A percentile compares a stretch with the other conserved stretches of the same genome.
Conservation (phyloP, 2,797 vertebrate species). For the Phrynocephalus vlangalii region DNA sequence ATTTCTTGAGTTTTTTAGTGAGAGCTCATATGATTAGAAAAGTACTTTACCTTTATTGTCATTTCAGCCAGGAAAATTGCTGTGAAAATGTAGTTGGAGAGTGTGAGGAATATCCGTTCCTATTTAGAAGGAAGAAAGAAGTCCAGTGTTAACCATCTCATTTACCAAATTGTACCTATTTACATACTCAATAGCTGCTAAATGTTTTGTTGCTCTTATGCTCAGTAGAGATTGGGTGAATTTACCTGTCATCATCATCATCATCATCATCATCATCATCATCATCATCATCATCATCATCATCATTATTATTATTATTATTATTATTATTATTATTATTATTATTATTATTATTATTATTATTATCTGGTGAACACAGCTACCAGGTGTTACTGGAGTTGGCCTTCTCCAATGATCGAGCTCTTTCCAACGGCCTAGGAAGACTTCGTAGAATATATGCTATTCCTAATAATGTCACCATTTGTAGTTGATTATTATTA, state of each 20-base stretch:
- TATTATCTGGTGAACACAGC: neutral
- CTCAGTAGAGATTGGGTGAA: neutral
- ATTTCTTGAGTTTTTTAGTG: neutral
- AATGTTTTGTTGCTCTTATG: constrained; percentile 29
- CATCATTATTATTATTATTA: neutral
- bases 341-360: too few relatives aligned
- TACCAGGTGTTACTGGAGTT: too few relatives aligned
- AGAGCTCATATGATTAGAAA: neutral
- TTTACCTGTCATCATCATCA: neutral
- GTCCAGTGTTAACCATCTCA: constrained; percentile 29
- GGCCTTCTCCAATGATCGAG: too few relatives aligned
- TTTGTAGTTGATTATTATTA: neutral
- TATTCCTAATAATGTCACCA: too few relatives aligned
- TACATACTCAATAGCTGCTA: neutral
- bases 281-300: too few relatives aligned
- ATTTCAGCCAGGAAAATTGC: constrained; percentile 97
- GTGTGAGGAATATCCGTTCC: constrained; percentile 95
- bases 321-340: neutral
- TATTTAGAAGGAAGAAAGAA: constrained; percentile 67
- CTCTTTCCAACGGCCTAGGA: too few relatives aligned
- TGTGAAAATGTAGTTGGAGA: constrained; percentile 99
- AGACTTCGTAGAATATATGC: too few relatives aligned
- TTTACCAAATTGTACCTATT: constrained; percentile 23
- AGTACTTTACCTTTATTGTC: constrained; percentile 89
- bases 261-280: too few relatives aligned